phyloP scores from a whole-genome alignment of 2,888 invertebrate species.

The Drosophila melanosoma region DNA sequence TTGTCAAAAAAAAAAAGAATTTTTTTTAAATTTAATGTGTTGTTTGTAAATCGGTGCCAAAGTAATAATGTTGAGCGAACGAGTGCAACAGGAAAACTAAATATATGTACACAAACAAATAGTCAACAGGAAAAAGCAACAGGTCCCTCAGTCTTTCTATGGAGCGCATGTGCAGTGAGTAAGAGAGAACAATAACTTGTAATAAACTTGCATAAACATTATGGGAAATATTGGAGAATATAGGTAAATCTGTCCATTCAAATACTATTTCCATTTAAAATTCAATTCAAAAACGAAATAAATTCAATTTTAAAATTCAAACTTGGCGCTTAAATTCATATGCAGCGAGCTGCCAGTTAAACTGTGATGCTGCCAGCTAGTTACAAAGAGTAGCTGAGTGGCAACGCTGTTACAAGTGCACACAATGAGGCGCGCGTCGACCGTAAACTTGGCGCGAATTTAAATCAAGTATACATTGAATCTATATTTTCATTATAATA shows the following conservation, averaged over 20 bases:
- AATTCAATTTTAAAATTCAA: background rate
- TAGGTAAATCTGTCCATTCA: background rate
- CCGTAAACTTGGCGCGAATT: slow-evolving; percentile 23
- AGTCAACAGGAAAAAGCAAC: slow-evolving; percentile 40
- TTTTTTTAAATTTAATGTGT: slow-evolving; percentile 8
- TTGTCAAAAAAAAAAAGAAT: background rate
- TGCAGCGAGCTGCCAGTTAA: slow-evolving; percentile 16
- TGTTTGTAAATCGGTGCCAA: slow-evolving; percentile 14
- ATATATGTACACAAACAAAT: slow-evolving; percentile 27
- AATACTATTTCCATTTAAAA: background rate
- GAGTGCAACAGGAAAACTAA: slow-evolving; percentile 63
- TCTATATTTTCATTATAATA: background rate
- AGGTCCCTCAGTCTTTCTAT: slow-evolving; percentile 89
- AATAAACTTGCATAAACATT: background rate
- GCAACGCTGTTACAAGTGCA: slow-evolving; percentile 24
- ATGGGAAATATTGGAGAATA: too few relatives aligned
- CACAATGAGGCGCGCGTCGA: background rate
- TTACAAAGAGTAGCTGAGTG: slow-evolving; percentile 5
- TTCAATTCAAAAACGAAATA: background rate
- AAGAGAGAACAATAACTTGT: background rate
- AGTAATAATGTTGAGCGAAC: slow-evolving; percentile 47
- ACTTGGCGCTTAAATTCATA: slow-evolving; percentile 11
- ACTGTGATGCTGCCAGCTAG: background rate
- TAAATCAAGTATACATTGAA: slow-evolving; percentile 34
- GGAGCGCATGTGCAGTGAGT: slow-evolving; percentile 50